phyloP scores from a whole-genome alignment of 92 coral and sea anemone genomes.

The Phymanthus crucifer region DNA sequence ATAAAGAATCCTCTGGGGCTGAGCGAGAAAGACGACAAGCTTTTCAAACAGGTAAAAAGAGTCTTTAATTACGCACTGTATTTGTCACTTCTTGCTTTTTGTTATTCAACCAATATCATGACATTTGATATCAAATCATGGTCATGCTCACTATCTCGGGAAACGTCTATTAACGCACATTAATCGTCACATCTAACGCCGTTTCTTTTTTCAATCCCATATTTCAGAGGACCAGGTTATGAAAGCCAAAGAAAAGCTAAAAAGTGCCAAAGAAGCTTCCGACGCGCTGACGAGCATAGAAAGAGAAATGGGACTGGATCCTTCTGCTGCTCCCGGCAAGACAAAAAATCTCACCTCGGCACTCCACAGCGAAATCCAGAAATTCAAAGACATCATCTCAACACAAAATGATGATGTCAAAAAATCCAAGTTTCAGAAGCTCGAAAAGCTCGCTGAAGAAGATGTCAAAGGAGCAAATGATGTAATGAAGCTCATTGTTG shows the following conservation, averaged over 20 bases:
- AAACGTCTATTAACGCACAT: too few species aligned
- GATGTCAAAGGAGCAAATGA: slow-evolving; percentile 67
- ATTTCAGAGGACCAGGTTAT: slow-evolving; percentile 53
- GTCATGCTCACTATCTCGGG: too few species aligned
- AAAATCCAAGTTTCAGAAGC: slow-evolving; percentile 43
- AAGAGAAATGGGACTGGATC: slow-evolving; percentile 67
- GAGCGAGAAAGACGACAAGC: slow-evolving; percentile 44
- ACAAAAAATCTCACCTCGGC: slow-evolving; percentile 66
- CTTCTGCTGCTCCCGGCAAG: slow-evolving; percentile 56
- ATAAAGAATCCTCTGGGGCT: slow-evolving; percentile 13
- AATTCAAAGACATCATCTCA: slow-evolving; percentile 52
- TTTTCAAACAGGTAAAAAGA: slow-evolving; percentile 23
- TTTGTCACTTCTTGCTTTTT: neutral
- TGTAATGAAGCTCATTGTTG: slow-evolving; percentile 70
- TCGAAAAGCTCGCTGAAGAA: slow-evolving; percentile 66
- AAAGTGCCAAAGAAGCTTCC: slow-evolving; percentile 67
- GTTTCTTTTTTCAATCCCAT: neutral
- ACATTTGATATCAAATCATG: too few species aligned
- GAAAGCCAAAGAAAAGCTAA: slow-evolving; percentile 67
- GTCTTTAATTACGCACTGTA: neutral
- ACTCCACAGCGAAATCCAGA: slow-evolving; percentile 50
- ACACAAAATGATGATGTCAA: slow-evolving; percentile 39
- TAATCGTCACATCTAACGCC: too few species aligned
- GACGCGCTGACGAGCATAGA: slow-evolving; percentile 75
- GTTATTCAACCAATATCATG: neutral